phyloP scores from a whole-genome alignment of 2,113 vertebrate genomes.

The Balaeniceps rex region DNA sequence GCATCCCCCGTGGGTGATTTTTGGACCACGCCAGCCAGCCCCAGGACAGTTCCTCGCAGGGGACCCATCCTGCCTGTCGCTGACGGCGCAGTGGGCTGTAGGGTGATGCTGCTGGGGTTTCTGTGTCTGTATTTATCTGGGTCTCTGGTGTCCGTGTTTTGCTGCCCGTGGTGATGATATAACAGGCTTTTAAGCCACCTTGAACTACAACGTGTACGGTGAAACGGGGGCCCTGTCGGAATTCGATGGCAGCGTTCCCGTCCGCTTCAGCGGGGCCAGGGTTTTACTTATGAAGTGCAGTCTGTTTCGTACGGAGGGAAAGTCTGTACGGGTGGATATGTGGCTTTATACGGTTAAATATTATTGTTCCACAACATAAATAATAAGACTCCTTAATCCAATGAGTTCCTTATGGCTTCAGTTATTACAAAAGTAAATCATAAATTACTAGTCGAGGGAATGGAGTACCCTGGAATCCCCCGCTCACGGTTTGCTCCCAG shows the following conservation, averaged over 20 bases:
- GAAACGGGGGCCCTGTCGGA: background rate
- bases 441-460: background rate
- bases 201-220: background rate
- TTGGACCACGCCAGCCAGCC: background rate
- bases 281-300: background rate
- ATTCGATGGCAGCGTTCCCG: constrained; percentile 7
- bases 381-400: constrained; percentile 4
- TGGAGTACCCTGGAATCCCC: background rate
- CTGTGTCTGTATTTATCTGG: background rate
- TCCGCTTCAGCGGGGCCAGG: background rate
- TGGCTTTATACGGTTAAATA: background rate
- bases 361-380: background rate
- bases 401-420: background rate
- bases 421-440: background rate
- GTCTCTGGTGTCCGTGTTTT: background rate
- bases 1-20: background rate
- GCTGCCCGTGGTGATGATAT: background rate
- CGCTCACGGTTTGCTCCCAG: background rate
- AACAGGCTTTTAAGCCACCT: constrained; percentile 13
- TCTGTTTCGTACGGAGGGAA: background rate
- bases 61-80: background rate
- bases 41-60: background rate
- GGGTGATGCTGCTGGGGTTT: background rate
- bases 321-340: background rate
- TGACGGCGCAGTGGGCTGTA: background rate